A percentile compares a stretch with the other conserved stretches of the same genome.
These are phyloP conservation scores for Amphimallon solstitiale DNA, from an alignment of 2,888 invertebrate species.

Conservation along the genomic window DNA sequence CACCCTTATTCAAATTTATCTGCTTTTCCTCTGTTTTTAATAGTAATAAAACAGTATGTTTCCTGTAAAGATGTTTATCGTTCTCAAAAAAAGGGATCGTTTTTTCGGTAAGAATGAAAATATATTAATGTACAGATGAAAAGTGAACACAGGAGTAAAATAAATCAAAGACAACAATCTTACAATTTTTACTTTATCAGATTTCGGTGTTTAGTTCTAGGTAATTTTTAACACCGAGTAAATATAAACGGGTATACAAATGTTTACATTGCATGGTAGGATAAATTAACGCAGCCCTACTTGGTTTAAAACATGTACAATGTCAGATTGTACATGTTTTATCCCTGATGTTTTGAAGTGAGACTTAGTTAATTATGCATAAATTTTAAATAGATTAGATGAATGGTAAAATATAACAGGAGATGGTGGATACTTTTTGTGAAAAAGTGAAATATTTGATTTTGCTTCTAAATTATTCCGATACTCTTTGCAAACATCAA, in stretches of 20 bases:
- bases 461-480: no score
- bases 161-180: conserved; percentile 13
- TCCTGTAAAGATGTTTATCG: conserved; percentile 34
- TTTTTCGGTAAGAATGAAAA: not conserved
- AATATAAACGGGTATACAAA: not conserved
- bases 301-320: no score
- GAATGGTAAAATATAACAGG: no score
- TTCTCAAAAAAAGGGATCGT: not conserved
- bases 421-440: no score
- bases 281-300: no score
- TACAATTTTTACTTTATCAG: conserved; percentile 1
- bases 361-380: no score
- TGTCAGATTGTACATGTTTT: no score
- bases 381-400: no score
- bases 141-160: conserved; percentile 22
- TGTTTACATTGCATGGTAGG: no score
- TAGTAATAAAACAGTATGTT: conserved; percentile 31
- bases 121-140: conserved; percentile 31
- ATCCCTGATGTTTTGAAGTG: no score
- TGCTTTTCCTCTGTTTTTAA: conserved; percentile 27
- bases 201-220: conserved; percentile 13
- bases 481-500: no score
- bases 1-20: conserved; percentile 29
- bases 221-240: not conserved
- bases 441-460: no score